Conservation (phyloP, 64 coral and sea anemone species). For the Platygyra sinensis region DNA sequence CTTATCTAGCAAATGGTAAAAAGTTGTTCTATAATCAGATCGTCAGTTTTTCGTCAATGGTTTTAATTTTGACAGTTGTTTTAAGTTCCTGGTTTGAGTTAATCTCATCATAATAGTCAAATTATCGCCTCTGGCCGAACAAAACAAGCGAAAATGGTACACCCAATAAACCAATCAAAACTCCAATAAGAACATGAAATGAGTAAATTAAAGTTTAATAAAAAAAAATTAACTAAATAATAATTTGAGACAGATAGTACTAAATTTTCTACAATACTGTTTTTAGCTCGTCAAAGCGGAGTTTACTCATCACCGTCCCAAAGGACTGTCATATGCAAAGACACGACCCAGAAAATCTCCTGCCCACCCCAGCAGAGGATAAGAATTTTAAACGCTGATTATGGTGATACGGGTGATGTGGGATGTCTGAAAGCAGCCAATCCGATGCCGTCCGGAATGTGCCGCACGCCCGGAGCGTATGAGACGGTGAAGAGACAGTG, state of each 20-base stretch:
- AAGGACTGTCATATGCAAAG: conserved; percentile 39
- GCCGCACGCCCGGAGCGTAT: conserved; percentile 50
- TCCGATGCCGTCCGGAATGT: conserved; percentile 8
- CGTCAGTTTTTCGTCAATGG: no score
- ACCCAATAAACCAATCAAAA: no score
- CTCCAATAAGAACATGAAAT: no score
- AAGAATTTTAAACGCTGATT: conserved; percentile 35
- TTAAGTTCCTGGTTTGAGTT: no score
- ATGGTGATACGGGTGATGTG: conserved; percentile 44
- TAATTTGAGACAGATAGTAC: not conserved
- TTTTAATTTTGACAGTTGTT: no score
- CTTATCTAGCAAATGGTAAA: not conserved
- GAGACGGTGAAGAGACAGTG: conserved; percentile 51
- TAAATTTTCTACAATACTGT: not conserved
- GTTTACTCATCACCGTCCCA: not conserved
- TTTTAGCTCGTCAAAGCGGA: not conserved
- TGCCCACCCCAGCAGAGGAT: conserved; percentile 51
- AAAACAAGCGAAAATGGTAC: no score
- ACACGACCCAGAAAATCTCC: conserved; percentile 44
- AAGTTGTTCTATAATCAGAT: not conserved
- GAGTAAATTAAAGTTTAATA: no score
- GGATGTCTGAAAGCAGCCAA: conserved; percentile 27
- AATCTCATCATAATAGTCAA: no score
- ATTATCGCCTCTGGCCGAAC: no score
- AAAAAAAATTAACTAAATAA: no score